Evolutionary conservation across 2,797 vertebrate species (phyloP).

Genomic region (Steatocranus sp.): DNA sequence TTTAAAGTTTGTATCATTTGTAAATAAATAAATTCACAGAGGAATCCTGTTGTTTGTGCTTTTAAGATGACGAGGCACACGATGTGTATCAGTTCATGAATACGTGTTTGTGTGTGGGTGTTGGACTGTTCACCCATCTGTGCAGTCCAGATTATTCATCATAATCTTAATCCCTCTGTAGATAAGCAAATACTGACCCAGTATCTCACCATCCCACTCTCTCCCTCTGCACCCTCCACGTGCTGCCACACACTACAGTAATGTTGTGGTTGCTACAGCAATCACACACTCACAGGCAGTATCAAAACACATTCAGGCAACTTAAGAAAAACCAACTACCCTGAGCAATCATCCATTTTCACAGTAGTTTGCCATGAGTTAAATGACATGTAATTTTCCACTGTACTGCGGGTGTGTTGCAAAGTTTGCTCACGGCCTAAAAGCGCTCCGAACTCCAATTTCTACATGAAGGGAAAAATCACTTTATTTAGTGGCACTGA

Average conservation of each 20-base stretch:
- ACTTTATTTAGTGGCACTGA: not conserved
- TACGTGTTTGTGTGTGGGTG: not conserved
- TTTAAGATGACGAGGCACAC: not conserved
- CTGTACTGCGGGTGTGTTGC: not conserved
- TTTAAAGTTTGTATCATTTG: not conserved
- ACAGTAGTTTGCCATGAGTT: not conserved
- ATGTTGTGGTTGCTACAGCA: not conserved
- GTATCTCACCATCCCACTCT: not conserved
- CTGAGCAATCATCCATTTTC: not conserved
- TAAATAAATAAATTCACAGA: not conserved
- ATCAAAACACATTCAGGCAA: not conserved
- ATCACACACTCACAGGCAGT: not conserved
- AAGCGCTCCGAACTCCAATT: not conserved
- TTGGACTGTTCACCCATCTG: slow-evolving; percentile 34
- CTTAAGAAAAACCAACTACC: not conserved
- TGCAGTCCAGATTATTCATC: slow-evolving; percentile 45
- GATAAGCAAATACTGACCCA: slow-evolving; percentile 38
- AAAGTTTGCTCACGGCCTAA: not conserved
- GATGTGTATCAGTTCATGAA: not conserved
- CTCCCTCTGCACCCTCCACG: not conserved
- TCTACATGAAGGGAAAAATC: not conserved
- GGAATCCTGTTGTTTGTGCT: not conserved
- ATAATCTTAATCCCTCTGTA: slow-evolving; percentile 55
- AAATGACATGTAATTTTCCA: not conserved
- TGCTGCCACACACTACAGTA: not conserved